A percentile compares a stretch with the other conserved stretches of the same genome.
phyloP scores from a whole-genome alignment of 2,797 vertebrate genomes.

The Rousettus madagascariensis region DNA sequence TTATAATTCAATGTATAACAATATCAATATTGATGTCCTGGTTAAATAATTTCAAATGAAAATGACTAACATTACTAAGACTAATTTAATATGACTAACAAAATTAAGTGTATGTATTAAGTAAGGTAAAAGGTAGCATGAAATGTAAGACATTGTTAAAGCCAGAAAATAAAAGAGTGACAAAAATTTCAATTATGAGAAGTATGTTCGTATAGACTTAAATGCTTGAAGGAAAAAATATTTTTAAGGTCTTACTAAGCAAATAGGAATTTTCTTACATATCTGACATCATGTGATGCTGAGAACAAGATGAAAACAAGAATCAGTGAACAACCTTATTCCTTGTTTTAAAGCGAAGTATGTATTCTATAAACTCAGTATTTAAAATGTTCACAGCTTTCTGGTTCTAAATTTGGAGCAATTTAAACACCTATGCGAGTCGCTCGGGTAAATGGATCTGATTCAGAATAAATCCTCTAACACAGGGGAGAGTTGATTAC shows the following conservation, averaged over 20 bases:
- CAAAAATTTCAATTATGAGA: background rate
- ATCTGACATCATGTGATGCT: background rate
- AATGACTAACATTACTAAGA: conserved; percentile 2
- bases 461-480: background rate
- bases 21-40: background rate
- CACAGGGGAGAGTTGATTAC: background rate
- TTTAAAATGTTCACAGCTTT: background rate
- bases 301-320: background rate
- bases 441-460: background rate
- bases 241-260: background rate
- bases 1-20: conserved; percentile 45
- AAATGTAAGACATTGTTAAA: background rate
- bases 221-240: background rate
- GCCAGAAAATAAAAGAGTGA: background rate
- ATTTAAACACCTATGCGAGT: background rate
- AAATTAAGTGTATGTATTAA: conserved; percentile 27
- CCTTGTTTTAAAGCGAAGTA: background rate
- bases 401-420: background rate
- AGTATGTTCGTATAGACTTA: background rate
- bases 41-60: conserved; percentile 49
- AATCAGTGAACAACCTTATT: background rate
- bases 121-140: background rate
- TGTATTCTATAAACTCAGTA: background rate
- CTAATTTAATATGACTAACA: background rate
- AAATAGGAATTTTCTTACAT: background rate